A percentile compares a stretch with the other conserved stretches of the same genome.
Conservation (phyloP, 1,140 invertebrate species). For the Trachymyrmex cornetzi region DNA sequence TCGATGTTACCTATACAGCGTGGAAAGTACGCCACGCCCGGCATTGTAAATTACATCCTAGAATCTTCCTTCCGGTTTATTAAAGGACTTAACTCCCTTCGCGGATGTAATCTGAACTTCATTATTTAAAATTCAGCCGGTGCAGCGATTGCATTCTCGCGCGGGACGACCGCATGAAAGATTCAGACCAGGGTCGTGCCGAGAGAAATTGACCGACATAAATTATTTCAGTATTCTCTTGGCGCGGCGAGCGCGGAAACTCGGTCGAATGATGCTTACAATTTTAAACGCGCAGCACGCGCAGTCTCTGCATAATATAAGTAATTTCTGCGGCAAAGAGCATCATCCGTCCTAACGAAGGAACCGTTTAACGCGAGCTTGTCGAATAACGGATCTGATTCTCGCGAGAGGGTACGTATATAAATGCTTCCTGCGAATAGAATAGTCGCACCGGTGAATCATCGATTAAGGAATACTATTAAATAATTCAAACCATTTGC, state of each 20-base stretch:
- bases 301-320: constrained; percentile 53
- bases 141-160: constrained; percentile 76
- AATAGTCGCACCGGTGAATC: neutral
- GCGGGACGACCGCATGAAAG: constrained; percentile 74
- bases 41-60: constrained; percentile 56
- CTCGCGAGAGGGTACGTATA: neutral
- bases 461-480: constrained; percentile 9
- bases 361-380: constrained; percentile 47
- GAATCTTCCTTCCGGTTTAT: constrained; percentile 69
- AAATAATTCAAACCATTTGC: constrained; percentile 15
- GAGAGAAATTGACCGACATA: constrained; percentile 76
- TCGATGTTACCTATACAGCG: neutral
- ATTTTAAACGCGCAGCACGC: constrained; percentile 64
- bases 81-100: constrained; percentile 70
- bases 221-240: constrained; percentile 75
- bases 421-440: constrained; percentile 14
- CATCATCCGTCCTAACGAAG: constrained; percentile 43
- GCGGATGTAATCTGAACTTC: constrained; percentile 72
- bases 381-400: constrained; percentile 12
- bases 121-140: constrained; percentile 76
- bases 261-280: constrained; percentile 63
- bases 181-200: constrained; percentile 68
- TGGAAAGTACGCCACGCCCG: constrained; percentile 16
- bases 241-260: constrained; percentile 54
- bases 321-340: constrained; percentile 60